Evolutionary conservation across 2,797 vertebrate genomes (phyloP), one percentile per base, ranked within the genome.

Genomic region (Babyrousa celebensis): DNA sequence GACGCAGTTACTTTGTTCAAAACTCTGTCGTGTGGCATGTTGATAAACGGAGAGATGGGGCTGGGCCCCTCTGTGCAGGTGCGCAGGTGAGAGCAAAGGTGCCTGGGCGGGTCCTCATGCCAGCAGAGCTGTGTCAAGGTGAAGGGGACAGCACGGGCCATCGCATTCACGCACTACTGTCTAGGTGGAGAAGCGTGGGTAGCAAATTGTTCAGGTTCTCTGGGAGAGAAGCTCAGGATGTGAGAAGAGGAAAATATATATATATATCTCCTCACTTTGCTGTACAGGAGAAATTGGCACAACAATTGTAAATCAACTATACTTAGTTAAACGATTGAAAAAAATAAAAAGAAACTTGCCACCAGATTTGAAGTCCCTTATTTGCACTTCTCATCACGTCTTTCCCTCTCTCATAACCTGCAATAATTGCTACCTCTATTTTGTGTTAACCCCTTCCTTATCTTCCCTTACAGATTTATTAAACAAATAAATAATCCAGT

Each of bases 141-240:
- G 40, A 27, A 62, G 25, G 12, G 3, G 10, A 5, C 21, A 25
- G 14, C 11, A 3, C 5, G 1, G 15, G 27, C 17, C 5, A 3
- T 6, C 72, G 1, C 62, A 6, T 48, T 36, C 58, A 9, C 0
- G 0, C 7, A 29, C 68, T 1, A 1, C 4, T 27, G 20, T 20
- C 32, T 15, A 21, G 70, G 16, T 1, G 6, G 20, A 27, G 14
- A 29, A 2, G 0, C 36, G 0, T 5, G 23, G 0, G 52, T 29
- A n/a, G 27, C 0, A 11, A 8, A 27, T 0, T 1, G 32, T 12
- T 7, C 62, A 16, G 14, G 18, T 60, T 3, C 23, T 17, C 32
- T 21, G 12, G 21, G 29, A 72, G 71, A 58, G n/a, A 58, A 29
- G 54, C 56, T 20, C 5, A 29, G 20, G 6, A 2, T 15, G 27